A percentile compares a stretch with the other conserved stretches of the same genome.
Conservation (phyloP, 2,888 invertebrate genomes). For the Aporophyla lueneburgensis region DNA sequence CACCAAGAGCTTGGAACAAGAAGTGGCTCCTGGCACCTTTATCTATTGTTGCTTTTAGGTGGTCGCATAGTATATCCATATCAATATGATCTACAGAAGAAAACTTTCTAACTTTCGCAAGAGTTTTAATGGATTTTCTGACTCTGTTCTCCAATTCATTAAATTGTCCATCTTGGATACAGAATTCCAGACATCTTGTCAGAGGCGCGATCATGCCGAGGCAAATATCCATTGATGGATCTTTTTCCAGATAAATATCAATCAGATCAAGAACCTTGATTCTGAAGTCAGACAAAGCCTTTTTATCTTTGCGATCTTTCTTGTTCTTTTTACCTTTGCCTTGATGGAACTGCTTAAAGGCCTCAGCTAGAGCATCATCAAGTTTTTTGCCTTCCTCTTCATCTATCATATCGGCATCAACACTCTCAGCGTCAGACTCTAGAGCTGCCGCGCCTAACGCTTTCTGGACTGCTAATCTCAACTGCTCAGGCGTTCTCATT, state of each 20-base stretch:
- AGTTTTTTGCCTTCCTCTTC: constrained; percentile 94
- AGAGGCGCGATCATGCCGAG: constrained; percentile 93
- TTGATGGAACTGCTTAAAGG: constrained; percentile 92
- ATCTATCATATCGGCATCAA: constrained; percentile 94
- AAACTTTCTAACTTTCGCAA: constrained; percentile 92
- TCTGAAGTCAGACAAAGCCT: constrained; percentile 93
- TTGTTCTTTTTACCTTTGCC: constrained; percentile 89
- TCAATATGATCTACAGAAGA: constrained; percentile 90
- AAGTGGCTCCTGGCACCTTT: constrained; percentile 92
- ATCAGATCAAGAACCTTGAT: constrained; percentile 94
- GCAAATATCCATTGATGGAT: constrained; percentile 92
- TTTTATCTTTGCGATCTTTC: constrained; percentile 91
- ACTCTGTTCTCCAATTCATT: constrained; percentile 92
- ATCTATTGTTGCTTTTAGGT: constrained; percentile 91
- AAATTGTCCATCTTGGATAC: constrained; percentile 93
- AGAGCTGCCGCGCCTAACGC: constrained; percentile 92
- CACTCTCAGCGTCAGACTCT: constrained; percentile 92
- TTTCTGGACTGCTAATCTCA: constrained; percentile 93
- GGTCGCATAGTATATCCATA: constrained; percentile 88
- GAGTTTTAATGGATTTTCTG: constrained; percentile 91
- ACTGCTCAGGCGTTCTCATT: constrained; percentile 92
- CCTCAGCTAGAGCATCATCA: constrained; percentile 93
- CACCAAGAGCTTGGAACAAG: constrained; percentile 92
- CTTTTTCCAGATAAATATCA: constrained; percentile 93
- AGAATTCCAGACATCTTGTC: constrained; percentile 93